Conservation (phyloP, 2,113 vertebrate species). For the Fulmarus glacialis region DNA sequence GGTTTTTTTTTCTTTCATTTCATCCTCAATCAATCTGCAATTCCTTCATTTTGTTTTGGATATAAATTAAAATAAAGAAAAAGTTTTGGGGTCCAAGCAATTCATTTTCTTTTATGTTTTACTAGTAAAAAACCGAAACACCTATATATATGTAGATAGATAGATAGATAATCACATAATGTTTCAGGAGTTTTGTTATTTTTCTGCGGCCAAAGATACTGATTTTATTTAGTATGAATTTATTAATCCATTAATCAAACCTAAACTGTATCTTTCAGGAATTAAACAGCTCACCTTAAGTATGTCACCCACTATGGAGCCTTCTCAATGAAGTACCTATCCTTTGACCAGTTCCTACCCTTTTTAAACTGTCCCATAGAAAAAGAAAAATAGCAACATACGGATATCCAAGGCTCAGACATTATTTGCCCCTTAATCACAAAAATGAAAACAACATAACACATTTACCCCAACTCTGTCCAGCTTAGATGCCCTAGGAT, state of each 20-base stretch:
- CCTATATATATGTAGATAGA: not conserved
- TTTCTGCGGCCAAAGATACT: not conserved
- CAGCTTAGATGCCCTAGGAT: not conserved
- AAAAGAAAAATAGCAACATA: not conserved
- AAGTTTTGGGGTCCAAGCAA: not conserved
- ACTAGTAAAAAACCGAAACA: not conserved
- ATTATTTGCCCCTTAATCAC: not conserved
- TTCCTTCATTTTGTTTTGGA: not conserved
- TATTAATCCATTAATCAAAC: not conserved
- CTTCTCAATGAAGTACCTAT: not conserved
- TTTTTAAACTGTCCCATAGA: not conserved
- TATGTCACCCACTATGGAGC: rapidly evolving
- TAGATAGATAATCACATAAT: not conserved
- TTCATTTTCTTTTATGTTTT: not conserved
- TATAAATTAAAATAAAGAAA: not conserved
- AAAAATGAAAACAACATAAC: not conserved
- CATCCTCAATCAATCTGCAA: not conserved
- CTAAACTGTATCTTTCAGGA: not conserved
- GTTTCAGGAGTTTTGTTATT: not conserved
- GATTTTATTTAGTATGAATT: not conserved
- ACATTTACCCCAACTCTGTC: not conserved
- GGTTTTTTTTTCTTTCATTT: not conserved
- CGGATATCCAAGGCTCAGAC: not conserved
- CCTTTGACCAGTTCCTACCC: not conserved
- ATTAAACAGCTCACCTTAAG: not conserved